These are phyloP conservation scores for Phrynocephalus vlangalii DNA, from an alignment of 2,797 vertebrate species.

Conservation along the genomic window DNA sequence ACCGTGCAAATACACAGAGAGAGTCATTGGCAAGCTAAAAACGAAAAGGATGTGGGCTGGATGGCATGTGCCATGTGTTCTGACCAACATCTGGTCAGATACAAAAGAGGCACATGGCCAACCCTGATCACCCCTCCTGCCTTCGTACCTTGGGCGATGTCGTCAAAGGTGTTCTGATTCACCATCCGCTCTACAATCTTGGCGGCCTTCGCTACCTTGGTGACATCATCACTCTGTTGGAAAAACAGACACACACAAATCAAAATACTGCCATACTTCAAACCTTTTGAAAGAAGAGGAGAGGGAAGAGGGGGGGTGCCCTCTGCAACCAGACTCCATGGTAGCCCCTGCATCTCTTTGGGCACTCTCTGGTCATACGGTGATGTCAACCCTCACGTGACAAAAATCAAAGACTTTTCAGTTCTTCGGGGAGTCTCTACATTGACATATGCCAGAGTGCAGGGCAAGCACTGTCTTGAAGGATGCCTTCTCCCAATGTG, in stretches of 20 bases:
- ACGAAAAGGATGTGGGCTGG: too few relatives aligned
- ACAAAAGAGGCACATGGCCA: neutral
- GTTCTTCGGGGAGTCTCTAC: too few relatives aligned
- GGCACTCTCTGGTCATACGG: too few relatives aligned
- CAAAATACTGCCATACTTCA: neutral
- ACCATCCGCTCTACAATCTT: conserved; percentile 93
- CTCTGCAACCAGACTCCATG: neutral
- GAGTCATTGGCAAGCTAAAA: neutral
- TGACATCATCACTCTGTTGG: conserved; percentile 82
- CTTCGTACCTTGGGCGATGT: conserved; percentile 87
- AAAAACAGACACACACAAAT: conserved; percentile 40
- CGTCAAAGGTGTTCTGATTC: conserved; percentile 90
- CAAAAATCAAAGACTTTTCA: too few relatives aligned
- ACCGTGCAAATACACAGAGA: too few relatives aligned
- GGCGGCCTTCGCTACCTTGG: conserved; percentile 79
- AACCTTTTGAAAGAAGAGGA: neutral
- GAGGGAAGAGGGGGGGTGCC: neutral
- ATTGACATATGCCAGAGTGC: too few relatives aligned
- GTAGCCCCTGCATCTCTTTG: neutral
- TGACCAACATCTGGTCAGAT: too few relatives aligned
- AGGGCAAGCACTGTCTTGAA: too few relatives aligned
- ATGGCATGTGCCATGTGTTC: too few relatives aligned
- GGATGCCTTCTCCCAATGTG: too few relatives aligned
- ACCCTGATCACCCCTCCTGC: neutral
- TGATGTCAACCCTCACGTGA: too few relatives aligned